Percentiles rank a stretch among this genome's conserved stretches.
Conservation (phyloP, 2,797 vertebrate genomes). For the Phrynocephalus vlangalii region DNA sequence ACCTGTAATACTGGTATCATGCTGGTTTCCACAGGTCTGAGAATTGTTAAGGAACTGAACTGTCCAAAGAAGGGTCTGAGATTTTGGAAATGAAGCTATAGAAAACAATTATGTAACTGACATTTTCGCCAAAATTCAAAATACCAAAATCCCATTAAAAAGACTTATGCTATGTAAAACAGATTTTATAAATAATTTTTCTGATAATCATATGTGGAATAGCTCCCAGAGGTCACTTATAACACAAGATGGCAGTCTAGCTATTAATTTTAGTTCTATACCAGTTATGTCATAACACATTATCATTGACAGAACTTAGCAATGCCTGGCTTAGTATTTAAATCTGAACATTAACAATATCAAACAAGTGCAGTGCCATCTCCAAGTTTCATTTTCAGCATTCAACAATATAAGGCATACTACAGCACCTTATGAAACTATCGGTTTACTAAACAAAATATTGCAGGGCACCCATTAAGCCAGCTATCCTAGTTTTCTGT, state of each 20-base stretch:
- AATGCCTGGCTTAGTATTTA: not conserved
- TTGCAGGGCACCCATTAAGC: not conserved
- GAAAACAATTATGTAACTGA: not conserved
- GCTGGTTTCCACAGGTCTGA: not conserved
- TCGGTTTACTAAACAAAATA: not conserved
- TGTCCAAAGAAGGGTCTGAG: slow-evolving; percentile 23
- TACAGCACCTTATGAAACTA: not conserved
- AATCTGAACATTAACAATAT: not conserved
- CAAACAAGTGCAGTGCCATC: not conserved
- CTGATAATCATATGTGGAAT: not conserved
- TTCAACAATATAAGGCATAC: not conserved
- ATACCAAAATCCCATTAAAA: not conserved
- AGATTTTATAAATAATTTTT: not conserved
- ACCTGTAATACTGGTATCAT: not conserved
- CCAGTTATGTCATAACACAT: not conserved
- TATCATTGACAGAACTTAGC: not conserved
- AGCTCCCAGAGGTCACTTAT: not conserved
- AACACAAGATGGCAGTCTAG: not conserved
- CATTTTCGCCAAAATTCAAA: not conserved
- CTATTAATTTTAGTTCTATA: slow-evolving; percentile 2
- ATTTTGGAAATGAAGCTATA: not conserved
- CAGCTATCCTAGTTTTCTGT: not conserved
- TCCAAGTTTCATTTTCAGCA: not conserved
- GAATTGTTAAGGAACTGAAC: slow-evolving; percentile 9
- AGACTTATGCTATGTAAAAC: not conserved